Base-by-base conservation (phyloP, 2,888 invertebrate species). In the Smittia aterrima region DNA sequence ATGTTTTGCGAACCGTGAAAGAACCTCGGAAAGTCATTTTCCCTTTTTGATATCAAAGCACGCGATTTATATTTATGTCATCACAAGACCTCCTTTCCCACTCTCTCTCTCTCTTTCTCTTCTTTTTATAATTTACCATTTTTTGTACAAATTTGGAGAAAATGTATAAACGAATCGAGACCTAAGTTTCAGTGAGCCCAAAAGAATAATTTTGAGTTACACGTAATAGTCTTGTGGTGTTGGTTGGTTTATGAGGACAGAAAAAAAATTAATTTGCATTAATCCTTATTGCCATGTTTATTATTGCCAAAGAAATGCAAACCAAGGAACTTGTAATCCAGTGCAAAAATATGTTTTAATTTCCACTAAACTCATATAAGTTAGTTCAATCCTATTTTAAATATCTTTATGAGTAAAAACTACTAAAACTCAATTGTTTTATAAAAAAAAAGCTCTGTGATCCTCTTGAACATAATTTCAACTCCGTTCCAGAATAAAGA, bases 351-450 rank as follows among this genome's bases (percentile, higher is more conserved):
- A 18, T 76, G 20, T 75, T 75, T 18, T n/a, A 18, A 20, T n/a
- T 20, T 18, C 22, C 13, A 54, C 20, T 1, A 16, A 75, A 22
- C 67, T 32, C 71, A 75, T 58, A 75, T 75, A n/a, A n/a, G 1
- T 75, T 75, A 76, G 77, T 76, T 75, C 76, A 76, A 76, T 38
- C 38, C 9, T 38, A 38, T 38, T 38, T 38, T 38, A 9, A 73
- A 74, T 41, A 68, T 22, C 41, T 73, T 75, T 76, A 74, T 75
- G 75, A 27, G 40, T 38, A n/a, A n/a, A 38, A 38, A 38, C 38
- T 6, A 38, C 38, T 38, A 38, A 38, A 38, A 38, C 27, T 22
- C n/a, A n/a, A n/a, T n/a, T n/a, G n/a, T n/a, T n/a, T n/a, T n/a
- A n/a, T n/a, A n/a, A n/a, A n/a, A n/a, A n/a, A n/a, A n/a, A n/a